Conservation (phyloP, 2,888 invertebrate genomes). For the Sylvicola cinctus region DNA sequence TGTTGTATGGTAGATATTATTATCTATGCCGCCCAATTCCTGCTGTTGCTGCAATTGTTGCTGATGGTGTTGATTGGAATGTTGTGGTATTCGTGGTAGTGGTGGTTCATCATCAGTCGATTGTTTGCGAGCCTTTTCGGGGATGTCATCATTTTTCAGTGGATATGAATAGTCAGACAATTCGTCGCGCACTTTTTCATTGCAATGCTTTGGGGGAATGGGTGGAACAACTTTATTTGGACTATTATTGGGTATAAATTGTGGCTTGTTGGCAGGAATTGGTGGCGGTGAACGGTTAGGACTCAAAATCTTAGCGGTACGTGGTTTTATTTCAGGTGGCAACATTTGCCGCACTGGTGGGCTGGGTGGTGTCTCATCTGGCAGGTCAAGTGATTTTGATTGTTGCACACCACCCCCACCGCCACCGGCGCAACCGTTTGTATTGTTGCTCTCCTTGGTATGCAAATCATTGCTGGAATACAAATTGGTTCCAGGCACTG, state of each 20-base stretch:
- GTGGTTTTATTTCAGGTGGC: background rate
- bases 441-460: background rate
- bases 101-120: conserved; percentile 16
- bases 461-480: conserved; percentile 23
- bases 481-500: conserved; percentile 29
- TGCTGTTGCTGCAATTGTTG: conserved; percentile 5
- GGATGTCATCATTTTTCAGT: conserved; percentile 12
- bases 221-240: conserved; percentile 1
- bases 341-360: background rate
- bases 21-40: too few relatives aligned
- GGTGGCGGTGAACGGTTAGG: conserved; percentile 24
- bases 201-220: background rate
- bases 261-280: conserved; percentile 21
- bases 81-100: conserved; percentile 12
- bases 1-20: background rate
- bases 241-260: too few relatives aligned
- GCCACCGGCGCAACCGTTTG: background rate
- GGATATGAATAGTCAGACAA: background rate
- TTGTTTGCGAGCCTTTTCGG: conserved; percentile 22
- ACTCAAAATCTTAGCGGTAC: conserved; percentile 14
- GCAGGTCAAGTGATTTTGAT: too few relatives aligned
- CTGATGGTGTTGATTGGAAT: conserved; percentile 9
- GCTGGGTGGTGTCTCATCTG: background rate
- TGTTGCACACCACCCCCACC: background rate
- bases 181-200: background rate